Conservation (phyloP, 2,797 vertebrate genomes). For the Phrynocephalus vlangalii region DNA sequence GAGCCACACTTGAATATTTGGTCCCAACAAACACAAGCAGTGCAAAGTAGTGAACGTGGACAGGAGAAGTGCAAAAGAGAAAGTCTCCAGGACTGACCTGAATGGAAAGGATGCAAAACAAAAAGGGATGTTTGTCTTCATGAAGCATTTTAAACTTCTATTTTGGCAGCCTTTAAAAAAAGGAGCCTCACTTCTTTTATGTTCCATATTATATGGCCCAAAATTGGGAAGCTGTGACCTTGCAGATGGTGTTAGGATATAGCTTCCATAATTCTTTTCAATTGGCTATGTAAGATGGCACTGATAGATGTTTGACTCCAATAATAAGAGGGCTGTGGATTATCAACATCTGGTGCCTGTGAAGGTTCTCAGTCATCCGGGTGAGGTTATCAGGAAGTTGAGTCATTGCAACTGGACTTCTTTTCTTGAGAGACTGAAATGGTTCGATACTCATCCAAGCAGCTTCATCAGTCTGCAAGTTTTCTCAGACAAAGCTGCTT, state of each 20-base stretch:
- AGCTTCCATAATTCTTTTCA: not conserved
- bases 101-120: constrained; percentile 43
- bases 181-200: not conserved
- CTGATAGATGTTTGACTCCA: not conserved
- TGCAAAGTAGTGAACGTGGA: constrained; percentile 92
- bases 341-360: not conserved
- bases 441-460: no score
- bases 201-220: not conserved
- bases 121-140: not conserved
- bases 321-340: not conserved
- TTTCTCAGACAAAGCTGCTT: no score
- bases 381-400: no score
- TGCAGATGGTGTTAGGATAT: not conserved
- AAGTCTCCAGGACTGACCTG: constrained; percentile 92
- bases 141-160: not conserved
- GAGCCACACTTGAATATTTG: constrained; percentile 93
- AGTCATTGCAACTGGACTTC: no score
- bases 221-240: not conserved
- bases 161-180: not conserved
- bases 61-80: constrained; percentile 90
- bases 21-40: constrained; percentile 93
- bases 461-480: no score
- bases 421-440: no score
- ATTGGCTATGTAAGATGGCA: not conserved
- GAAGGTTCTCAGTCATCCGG: no score